Evolutionary conservation across 2,113 vertebrate genomes (phyloP), one percentile per base, ranked within the genome.

Genomic region (Phalacrocorax aristotelis): DNA sequence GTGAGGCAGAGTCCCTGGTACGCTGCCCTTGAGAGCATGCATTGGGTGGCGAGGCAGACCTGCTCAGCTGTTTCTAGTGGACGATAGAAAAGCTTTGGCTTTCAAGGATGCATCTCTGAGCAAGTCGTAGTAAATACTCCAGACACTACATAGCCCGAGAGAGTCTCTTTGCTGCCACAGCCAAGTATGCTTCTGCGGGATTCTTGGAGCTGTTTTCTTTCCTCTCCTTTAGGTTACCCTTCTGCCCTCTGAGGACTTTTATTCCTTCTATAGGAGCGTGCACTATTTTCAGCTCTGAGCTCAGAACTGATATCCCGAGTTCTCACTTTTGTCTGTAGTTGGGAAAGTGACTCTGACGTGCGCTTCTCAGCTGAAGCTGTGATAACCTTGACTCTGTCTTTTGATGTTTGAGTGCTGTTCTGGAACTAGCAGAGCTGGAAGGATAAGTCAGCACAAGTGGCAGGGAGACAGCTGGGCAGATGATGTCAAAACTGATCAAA

Each of bases 221-320:
- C 17, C 58, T 90, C 44, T 95, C 72, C 88, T 78, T 84, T 57
- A 81, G 36, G 15, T 13, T 51, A 48, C 62, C 74, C 62, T 82
- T 85, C 76, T 92, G 61, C 75, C 93, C 64, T 85, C 71, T 70
- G 78, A 92, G 83, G 75, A 90, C 64, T 95, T 92, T 12, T 91
- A 23, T 89, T 89, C 71, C 64, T 86, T 80, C 80, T 60, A 6
- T 70, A 83, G 88, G 83, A 87, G 36, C 7, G 11, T 62, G 92
- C 48, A 23, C 76, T 96, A 38, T 94, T 96, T 97, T 90, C 75
- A 96, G 91, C 71, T 55, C 84, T 83, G 62, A 80, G 92, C 71
- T 95, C 83, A 78, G 70, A 93, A 55, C 49, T 89, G 91, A 76
- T 85, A 77, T 42, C 76, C 94, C 13, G 4, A 90, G 68, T 90